Conservation (phyloP, 2,113 vertebrate genomes). For the Ochotona princeps region DNA sequence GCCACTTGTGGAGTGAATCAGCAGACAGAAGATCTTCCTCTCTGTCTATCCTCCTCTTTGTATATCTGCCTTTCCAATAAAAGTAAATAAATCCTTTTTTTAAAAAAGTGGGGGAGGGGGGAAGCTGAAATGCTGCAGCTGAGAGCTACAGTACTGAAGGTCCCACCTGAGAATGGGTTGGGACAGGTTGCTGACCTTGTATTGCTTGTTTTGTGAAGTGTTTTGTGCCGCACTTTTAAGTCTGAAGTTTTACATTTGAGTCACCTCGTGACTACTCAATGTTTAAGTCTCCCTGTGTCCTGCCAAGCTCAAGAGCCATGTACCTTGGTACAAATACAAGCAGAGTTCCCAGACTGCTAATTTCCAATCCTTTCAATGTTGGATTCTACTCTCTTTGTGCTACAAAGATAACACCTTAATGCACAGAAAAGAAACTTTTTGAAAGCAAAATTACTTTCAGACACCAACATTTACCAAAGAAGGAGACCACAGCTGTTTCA, state of each 20-base stretch:
- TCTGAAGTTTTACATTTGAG: neutral
- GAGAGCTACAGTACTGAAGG: neutral
- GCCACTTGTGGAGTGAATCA: too few relatives aligned
- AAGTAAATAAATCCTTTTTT: too few relatives aligned
- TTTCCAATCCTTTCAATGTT: neutral
- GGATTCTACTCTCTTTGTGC: neutral
- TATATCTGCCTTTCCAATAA: too few relatives aligned
- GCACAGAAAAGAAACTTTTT: neutral
- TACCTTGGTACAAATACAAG: neutral
- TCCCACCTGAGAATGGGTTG: neutral
- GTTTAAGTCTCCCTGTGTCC: neutral
- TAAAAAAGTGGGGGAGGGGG: neutral
- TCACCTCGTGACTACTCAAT: neutral
- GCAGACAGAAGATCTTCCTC: too few relatives aligned
- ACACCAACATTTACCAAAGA: neutral
- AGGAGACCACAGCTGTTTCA: neutral
- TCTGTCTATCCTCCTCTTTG: too few relatives aligned
- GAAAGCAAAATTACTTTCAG: neutral
- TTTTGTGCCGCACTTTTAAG: neutral
- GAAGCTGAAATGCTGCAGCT: neutral
- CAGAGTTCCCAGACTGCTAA: neutral
- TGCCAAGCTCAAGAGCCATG: neutral
- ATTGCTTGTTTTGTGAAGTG: neutral
- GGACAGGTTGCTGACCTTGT: neutral
- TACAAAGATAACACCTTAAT: neutral